Percentiles rank a stretch among this genome's conserved stretches.
phyloP scores from a whole-genome alignment of 2,888 invertebrate genomes.

The Ophraella communa region DNA sequence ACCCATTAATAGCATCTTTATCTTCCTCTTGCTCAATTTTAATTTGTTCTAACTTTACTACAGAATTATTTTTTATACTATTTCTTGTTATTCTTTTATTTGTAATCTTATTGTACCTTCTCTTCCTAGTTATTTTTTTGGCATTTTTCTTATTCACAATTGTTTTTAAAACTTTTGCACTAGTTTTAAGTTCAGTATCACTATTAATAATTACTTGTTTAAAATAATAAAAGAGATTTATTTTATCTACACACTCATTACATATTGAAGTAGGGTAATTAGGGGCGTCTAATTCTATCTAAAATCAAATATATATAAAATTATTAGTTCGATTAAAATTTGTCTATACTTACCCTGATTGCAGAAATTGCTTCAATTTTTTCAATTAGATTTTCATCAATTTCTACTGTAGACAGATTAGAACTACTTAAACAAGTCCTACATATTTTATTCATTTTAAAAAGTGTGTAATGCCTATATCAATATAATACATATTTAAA shows the following conservation, averaged over 20 bases:
- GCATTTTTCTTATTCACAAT: constrained; percentile 17
- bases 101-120: not conserved
- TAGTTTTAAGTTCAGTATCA: constrained; percentile 42
- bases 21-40: not conserved
- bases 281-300: constrained; percentile 37
- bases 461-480: too few relatives aligned
- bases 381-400: constrained; percentile 38
- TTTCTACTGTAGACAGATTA: constrained; percentile 35
- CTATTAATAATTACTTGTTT: constrained; percentile 47
- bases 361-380: constrained; percentile 49
- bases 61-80: not conserved
- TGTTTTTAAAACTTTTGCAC: constrained; percentile 29
- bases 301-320: constrained; percentile 6
- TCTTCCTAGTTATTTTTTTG: constrained; percentile 20
- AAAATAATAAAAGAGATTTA: constrained; percentile 49
- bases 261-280: constrained; percentile 48
- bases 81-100: constrained; percentile 1
- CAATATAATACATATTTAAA: not conserved
- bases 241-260: constrained; percentile 46
- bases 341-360: constrained; percentile 32
- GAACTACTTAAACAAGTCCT: constrained; percentile 46
- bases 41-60: not conserved
- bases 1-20: not conserved
- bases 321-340: not conserved
- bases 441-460: constrained; percentile 42